phyloP scores from a whole-genome alignment of 2,113 vertebrate genomes.

The Gobius niger region DNA sequence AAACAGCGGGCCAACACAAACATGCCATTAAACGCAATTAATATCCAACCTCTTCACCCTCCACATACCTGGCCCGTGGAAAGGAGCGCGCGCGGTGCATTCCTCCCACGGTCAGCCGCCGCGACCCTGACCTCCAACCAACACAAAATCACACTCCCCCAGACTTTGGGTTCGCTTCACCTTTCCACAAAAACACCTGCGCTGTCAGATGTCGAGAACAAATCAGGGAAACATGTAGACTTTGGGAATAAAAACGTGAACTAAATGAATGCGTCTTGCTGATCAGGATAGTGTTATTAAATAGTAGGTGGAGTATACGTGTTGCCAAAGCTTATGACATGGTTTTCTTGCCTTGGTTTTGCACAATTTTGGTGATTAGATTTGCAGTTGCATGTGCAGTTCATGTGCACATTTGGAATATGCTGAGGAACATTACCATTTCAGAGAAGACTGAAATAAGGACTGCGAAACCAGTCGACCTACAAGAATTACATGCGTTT shows the following conservation, averaged over 20 bases:
- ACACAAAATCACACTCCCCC: constrained; percentile 10
- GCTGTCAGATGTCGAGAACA: neutral
- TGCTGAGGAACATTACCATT: too few relatives aligned
- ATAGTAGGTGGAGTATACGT: too few relatives aligned
- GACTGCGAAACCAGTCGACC: too few relatives aligned
- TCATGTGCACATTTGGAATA: too few relatives aligned
- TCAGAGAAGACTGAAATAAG: too few relatives aligned
- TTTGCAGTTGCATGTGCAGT: too few relatives aligned
- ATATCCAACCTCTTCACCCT: constrained; percentile 1
- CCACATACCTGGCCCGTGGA: constrained; percentile 16
- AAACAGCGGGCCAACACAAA: constrained; percentile 44
- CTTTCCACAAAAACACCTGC: neutral
- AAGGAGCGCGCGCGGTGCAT: constrained; percentile 16
- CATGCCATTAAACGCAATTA: constrained; percentile 40
- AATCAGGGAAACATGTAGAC: neutral
- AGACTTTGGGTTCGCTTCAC: constrained; percentile 6
- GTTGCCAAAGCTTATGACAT: too few relatives aligned
- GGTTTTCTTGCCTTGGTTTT: too few relatives aligned
- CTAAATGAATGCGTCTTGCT: too few relatives aligned
- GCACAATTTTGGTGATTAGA: too few relatives aligned
- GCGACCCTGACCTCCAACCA: constrained; percentile 32
- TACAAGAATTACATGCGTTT: too few relatives aligned
- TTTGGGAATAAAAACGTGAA: neutral
- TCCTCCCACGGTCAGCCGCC: neutral
- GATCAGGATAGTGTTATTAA: too few relatives aligned